Conservation (phyloP, 2,113 vertebrate species). For the Erythrocercus mccallii region DNA sequence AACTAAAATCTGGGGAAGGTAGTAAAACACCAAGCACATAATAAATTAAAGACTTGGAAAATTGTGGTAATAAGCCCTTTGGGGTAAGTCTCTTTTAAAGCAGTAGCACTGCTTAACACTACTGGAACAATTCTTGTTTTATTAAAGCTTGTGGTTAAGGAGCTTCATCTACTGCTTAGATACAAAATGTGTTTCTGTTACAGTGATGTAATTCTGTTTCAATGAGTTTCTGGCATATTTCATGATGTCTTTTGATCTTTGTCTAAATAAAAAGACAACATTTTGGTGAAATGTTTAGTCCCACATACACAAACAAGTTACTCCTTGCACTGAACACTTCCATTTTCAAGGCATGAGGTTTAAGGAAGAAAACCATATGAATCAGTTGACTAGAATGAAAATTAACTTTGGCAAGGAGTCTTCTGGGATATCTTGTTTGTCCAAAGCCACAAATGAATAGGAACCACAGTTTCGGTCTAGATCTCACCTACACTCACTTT, state of each 20-base stretch:
- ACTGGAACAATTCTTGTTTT: conserved; percentile 2
- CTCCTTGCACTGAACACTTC: background rate
- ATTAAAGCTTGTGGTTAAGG: background rate
- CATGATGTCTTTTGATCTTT: background rate
- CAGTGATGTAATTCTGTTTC: background rate
- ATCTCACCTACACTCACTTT: background rate
- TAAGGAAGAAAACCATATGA: background rate
- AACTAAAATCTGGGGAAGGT: background rate
- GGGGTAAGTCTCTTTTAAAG: conserved; percentile 14
- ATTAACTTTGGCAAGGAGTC: background rate
- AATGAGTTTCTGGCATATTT: background rate
- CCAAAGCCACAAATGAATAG: background rate
- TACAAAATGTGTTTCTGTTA: background rate
- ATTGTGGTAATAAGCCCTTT: conserved; percentile 21
- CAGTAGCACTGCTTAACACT: conserved; percentile 2
- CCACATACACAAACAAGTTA: background rate
- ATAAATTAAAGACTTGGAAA: conserved; percentile 49
- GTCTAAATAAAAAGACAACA: background rate
- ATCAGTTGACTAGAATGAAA: background rate
- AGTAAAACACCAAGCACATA: background rate
- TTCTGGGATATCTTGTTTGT: background rate
- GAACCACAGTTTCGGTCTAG: background rate
- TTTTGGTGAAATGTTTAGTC: background rate
- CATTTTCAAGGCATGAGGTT: background rate
- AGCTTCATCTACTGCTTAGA: background rate